Percentiles rank a stretch among this genome's conserved stretches.
These are phyloP conservation scores for Pandemis corylana DNA, from an alignment of 2,888 invertebrate genomes.

Conservation along the genomic window DNA sequence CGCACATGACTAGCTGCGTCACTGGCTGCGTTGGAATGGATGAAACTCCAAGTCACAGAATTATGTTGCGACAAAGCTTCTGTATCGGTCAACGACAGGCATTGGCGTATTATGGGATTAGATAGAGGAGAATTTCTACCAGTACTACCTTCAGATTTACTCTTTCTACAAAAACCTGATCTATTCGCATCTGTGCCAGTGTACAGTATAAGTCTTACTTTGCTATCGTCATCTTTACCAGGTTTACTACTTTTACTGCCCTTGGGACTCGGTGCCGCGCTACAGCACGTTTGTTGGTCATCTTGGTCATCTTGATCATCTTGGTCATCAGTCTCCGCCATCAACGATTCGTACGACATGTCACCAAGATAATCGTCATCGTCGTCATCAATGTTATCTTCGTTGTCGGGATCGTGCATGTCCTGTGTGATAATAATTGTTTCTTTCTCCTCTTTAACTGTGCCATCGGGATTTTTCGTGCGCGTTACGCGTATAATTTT, in stretches of 20 bases:
- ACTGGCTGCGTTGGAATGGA: not conserved
- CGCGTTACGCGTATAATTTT: conserved; percentile 58
- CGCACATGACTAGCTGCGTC: not conserved
- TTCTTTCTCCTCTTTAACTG: conserved; percentile 57
- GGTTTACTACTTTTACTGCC: not conserved
- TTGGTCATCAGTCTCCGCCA: not conserved
- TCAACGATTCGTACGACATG: conserved; percentile 5
- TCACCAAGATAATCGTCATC: not conserved
- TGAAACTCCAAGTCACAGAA: not conserved
- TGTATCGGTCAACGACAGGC: not conserved
- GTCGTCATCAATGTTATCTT: conserved; percentile 8
- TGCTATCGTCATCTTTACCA: not conserved
- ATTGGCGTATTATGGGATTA: conserved; percentile 7
- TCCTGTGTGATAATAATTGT: conserved; percentile 58
- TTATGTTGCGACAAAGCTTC: not conserved
- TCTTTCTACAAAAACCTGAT: not conserved
- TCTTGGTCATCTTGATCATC: not conserved
- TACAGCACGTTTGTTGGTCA: not conserved
- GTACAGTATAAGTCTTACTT: not conserved
- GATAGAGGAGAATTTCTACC: not conserved
- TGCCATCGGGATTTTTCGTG: conserved; percentile 55
- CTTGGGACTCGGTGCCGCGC: not conserved
- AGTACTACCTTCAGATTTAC: not conserved
- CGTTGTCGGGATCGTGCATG: conserved; percentile 47
- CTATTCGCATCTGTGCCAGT: not conserved